Evolutionary conservation across 53 echinoderm and acorn worm genomes (phyloP).

Genomic region (Mesocentrotus franciscanus): DNA sequence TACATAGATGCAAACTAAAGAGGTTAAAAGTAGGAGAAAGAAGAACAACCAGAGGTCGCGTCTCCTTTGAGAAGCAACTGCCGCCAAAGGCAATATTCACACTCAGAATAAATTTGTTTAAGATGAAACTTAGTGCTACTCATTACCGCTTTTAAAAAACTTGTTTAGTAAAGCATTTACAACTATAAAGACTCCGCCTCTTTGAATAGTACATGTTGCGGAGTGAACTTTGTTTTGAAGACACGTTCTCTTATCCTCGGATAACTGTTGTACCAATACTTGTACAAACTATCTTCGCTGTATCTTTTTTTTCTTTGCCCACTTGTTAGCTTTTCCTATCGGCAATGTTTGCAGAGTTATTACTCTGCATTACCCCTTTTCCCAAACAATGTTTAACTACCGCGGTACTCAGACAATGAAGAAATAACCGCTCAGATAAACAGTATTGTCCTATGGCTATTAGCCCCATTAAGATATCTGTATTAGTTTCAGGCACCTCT

Average conservation of each 20-base stretch:
- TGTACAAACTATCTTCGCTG: not conserved
- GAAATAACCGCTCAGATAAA: not conserved
- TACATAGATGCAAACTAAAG: not conserved
- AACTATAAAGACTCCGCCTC: not conserved
- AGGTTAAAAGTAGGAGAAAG: not conserved
- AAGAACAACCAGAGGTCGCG: not conserved
- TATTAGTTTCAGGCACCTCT: not conserved
- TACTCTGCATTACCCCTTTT: not conserved
- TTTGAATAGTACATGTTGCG: slow-evolving; percentile 32
- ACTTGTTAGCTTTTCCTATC: slow-evolving; percentile 39
- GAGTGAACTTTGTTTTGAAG: slow-evolving; percentile 42
- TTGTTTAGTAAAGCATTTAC: slow-evolving; percentile 13
- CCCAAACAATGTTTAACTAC: not conserved
- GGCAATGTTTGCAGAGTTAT: slow-evolving; percentile 46
- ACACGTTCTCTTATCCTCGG: not conserved
- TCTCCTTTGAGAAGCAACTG: not conserved
- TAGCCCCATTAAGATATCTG: slow-evolving; percentile 14
- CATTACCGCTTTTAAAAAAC: slow-evolving; percentile 32
- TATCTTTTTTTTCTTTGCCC: not conserved
- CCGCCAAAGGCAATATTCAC: slow-evolving; percentile 32
- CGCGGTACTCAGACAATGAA: not conserved
- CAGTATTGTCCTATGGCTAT: slow-evolving; percentile 27
- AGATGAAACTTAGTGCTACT: slow-evolving; percentile 22
- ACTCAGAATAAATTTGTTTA: slow-evolving; percentile 9
- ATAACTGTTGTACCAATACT: slow-evolving; percentile 48